Conservation (phyloP, 2,797 vertebrate genomes). For the Galaxias olidus region DNA sequence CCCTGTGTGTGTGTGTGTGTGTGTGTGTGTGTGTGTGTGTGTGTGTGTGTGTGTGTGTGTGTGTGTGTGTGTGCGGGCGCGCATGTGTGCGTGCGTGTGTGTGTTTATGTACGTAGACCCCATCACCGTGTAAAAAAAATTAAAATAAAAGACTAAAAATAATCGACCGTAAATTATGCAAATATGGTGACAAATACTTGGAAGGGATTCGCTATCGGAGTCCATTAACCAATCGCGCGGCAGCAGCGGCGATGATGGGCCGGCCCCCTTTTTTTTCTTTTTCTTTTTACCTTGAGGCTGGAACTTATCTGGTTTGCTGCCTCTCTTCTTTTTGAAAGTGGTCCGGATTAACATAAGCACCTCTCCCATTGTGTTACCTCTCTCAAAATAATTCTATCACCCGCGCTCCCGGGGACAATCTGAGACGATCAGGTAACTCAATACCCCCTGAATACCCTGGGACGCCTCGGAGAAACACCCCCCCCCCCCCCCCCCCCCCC, state of each 20-base stretch:
- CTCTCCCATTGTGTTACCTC: slow-evolving; percentile 70
- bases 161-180: slow-evolving; percentile 77
- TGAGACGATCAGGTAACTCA: slow-evolving; percentile 91
- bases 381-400: slow-evolving; percentile 72
- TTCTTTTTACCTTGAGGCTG: slow-evolving; percentile 74
- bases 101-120: slow-evolving; percentile 13
- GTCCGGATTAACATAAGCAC: slow-evolving; percentile 77
- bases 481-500: slow-evolving; percentile 66
- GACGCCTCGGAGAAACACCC: too few species aligned
- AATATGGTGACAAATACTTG: slow-evolving; percentile 66
- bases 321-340: slow-evolving; percentile 49
- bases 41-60: background rate
- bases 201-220: slow-evolving; percentile 49
- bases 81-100: background rate
- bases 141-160: too few species aligned
- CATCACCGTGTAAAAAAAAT: slow-evolving; percentile 45
- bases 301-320: slow-evolving; percentile 71
- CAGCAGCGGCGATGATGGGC: slow-evolving; percentile 10
- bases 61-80: background rate
- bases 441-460: slow-evolving; percentile 83
- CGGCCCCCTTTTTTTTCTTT: slow-evolving; percentile 31
- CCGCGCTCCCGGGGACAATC: slow-evolving; percentile 55
- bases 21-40: background rate
- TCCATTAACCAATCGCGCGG: slow-evolving; percentile 47
- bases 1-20: background rate